Evolutionary conservation across 2,113 vertebrate genomes (phyloP).

Genomic region (Rhizomys pruinosus): DNA sequence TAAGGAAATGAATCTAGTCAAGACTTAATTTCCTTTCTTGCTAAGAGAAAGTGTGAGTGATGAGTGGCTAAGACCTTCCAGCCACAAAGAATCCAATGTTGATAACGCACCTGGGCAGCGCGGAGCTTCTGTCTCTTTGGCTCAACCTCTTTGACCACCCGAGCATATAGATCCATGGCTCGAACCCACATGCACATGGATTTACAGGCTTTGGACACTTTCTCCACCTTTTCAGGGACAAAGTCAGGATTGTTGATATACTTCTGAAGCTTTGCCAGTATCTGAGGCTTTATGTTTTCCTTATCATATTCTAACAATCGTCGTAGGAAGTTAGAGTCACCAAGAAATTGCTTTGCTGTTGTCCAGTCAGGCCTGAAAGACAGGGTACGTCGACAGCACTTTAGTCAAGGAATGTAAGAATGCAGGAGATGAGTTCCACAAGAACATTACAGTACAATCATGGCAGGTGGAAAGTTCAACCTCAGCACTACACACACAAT

Average conservation of each 20-base stretch:
- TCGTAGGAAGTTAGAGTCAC: conserved; percentile 90
- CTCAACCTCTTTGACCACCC: conserved; percentile 89
- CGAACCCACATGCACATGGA: conserved; percentile 93
- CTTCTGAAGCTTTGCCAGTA: conserved; percentile 89
- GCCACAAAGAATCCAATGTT: neutral
- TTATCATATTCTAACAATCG: conserved; percentile 90
- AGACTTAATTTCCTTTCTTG: conserved; percentile 19
- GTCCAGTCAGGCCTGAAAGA: conserved; percentile 89
- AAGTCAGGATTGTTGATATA: conserved; percentile 92
- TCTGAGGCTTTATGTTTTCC: conserved; percentile 90
- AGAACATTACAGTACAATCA: neutral
- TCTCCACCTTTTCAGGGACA: conserved; percentile 91
- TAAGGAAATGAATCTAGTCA: neutral
- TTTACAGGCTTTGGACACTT: conserved; percentile 90
- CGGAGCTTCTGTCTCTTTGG: conserved; percentile 89
- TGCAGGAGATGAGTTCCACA: neutral
- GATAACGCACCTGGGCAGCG: conserved; percentile 85
- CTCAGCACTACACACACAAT: neutral
- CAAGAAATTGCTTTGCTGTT: conserved; percentile 90
- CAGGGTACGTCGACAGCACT: conserved; percentile 18
- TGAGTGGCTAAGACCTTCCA: neutral
- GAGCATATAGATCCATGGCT: conserved; percentile 91
- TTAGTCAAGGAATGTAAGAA: neutral
- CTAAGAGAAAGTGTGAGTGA: neutral
- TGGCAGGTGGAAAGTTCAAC: neutral